Base-by-base conservation (phyloP, 2,113 vertebrate species). In the Tupaia tana region DNA sequence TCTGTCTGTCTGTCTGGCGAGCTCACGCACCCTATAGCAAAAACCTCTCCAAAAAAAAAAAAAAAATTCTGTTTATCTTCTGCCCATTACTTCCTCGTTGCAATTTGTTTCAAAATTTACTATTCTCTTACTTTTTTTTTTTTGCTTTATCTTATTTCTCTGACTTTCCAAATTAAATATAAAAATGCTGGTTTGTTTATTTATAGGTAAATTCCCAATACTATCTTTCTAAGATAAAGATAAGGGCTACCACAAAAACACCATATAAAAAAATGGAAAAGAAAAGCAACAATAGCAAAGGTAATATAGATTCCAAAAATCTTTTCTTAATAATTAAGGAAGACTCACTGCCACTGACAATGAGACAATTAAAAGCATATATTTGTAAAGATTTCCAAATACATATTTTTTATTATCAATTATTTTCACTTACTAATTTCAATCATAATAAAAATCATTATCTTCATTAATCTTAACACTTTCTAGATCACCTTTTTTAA, bases 391-490 rank as follows among this genome's bases (percentile, higher is more conserved):
- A 43, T 43, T 43, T 43, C 5, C 43, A 43, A 43, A 43, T 43
- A 43, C 5, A 5, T 43, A 43, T 43, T 43, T 43, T 43, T 43
- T 43, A 43, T 96, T 83, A 81, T 19, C 16, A 19, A 78, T 19
- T 74, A 8, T n/a, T 92, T 89, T 66, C 25, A 66, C n/a, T 90
- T 86, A 81, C 3, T 59, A 84, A 80, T 20, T 81, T 77, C 19
- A 58, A 82, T 87, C 20, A 86, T 22, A 90, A 78, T 34, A 59
- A 56, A 73, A 97, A 84, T 64, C 20, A 92, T 9, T 9, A 86
- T 29, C 7, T 93, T 83, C 27, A 70, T 43, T 94, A 89, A 77
- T 79, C 75, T 88, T 91, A 93, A 58, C 14, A 92, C 34, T 79
- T 94, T 22, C 10, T 93, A 95, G 9, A 75, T 78, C 78, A 92